Percentiles rank a stretch among this genome's conserved stretches.
These are phyloP conservation scores for Menura novaehollandiae DNA, from an alignment of 2,113 vertebrate genomes.

Conservation along the genomic window DNA sequence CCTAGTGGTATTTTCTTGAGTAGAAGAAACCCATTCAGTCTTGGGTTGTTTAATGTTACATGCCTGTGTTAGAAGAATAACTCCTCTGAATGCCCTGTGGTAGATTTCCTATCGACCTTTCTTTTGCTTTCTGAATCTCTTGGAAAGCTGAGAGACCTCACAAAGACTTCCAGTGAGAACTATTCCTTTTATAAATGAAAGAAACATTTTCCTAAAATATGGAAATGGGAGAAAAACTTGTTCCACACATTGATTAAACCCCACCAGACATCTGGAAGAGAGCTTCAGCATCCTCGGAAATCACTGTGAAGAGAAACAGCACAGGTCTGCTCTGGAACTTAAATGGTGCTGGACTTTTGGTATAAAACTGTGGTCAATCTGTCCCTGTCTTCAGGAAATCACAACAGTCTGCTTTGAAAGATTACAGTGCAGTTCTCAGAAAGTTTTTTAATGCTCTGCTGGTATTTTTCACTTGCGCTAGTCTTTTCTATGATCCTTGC, in stretches of 20 bases:
- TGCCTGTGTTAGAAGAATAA: rapidly evolving
- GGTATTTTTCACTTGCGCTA: neutral
- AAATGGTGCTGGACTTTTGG: rapidly evolving
- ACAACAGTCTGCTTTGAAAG: neutral
- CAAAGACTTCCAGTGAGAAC: neutral
- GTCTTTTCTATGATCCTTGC: neutral
- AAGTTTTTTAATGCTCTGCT: neutral
- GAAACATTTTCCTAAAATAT: neutral
- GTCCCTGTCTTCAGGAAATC: rapidly evolving
- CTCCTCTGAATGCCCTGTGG: rapidly evolving
- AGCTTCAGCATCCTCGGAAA: rapidly evolving
- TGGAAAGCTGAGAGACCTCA: neutral
- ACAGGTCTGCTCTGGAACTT: neutral
- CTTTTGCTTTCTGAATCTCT: neutral
- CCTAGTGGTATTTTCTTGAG: neutral
- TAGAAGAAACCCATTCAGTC: neutral
- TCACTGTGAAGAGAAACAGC: too few relatives aligned
- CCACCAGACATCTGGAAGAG: neutral
- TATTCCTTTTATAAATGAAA: neutral
- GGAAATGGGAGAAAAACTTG: neutral
- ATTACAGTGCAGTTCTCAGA: neutral
- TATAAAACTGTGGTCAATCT: neutral
- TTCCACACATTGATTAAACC: too few relatives aligned
- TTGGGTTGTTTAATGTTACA: rapidly evolving
- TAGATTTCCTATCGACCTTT: neutral